phyloP scores from a whole-genome alignment of 2,888 invertebrate genomes.

The Mamestra brassicae region DNA sequence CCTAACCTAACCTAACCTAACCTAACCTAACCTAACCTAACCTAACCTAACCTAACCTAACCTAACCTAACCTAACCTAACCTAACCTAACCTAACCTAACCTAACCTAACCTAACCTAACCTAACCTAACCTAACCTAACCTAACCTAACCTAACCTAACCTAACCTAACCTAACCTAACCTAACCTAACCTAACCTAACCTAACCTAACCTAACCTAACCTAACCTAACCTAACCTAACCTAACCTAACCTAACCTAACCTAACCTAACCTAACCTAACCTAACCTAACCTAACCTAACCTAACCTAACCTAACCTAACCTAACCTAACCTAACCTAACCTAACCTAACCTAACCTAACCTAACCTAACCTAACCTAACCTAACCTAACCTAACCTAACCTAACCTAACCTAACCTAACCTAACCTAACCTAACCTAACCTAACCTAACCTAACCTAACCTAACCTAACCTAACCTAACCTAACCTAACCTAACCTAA shows the following conservation, averaged over 20 bases:
- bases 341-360: constrained; percentile 63
- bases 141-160: constrained; percentile 42
- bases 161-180: constrained; percentile 22
- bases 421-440: constrained; percentile 43
- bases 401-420: constrained; percentile 49
- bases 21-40: constrained; percentile 20
- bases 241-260: constrained; percentile 22
- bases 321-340: constrained; percentile 65
- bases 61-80: constrained; percentile 46
- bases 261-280: constrained; percentile 17
- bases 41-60: constrained; percentile 13
- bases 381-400: constrained; percentile 52
- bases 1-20: constrained; percentile 28
- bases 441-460: too few species aligned
- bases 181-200: constrained; percentile 20
- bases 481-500: too few species aligned
- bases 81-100: constrained; percentile 46
- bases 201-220: constrained; percentile 21
- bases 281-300: constrained; percentile 22
- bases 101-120: constrained; percentile 49
- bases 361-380: constrained; percentile 52
- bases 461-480: too few species aligned
- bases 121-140: constrained; percentile 54
- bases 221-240: constrained; percentile 21
- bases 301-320: constrained; percentile 28